Evolutionary conservation across 2,113 vertebrate genomes (phyloP).

Genomic region (Cryptoleucopteryx plumbea): DNA sequence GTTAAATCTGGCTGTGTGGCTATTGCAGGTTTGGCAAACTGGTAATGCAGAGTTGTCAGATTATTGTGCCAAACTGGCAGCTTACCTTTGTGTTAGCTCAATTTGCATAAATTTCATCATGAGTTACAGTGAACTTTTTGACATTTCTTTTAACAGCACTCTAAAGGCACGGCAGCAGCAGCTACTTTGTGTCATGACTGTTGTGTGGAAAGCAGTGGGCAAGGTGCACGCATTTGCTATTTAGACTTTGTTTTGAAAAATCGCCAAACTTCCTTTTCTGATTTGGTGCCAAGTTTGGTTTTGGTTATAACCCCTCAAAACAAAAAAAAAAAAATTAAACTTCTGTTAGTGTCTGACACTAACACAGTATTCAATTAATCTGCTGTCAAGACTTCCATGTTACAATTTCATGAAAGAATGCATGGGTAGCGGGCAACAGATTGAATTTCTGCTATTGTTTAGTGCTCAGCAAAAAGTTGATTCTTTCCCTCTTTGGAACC

Average conservation of each 20-base stretch:
- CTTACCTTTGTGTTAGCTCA: background rate
- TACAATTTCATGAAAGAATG: background rate
- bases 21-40: background rate
- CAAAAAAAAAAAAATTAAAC: background rate
- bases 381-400: background rate
- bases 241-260: background rate
- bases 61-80: background rate
- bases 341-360: background rate
- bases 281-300: background rate
- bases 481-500: conserved; percentile 9
- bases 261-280: background rate
- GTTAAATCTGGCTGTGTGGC: background rate
- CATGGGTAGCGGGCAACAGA: background rate
- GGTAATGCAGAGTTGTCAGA: background rate
- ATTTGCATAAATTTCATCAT: background rate
- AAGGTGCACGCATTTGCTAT: background rate
- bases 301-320: background rate
- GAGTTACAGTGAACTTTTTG: background rate
- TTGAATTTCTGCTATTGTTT: background rate
- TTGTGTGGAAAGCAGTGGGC: background rate
- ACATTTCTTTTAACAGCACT: background rate
- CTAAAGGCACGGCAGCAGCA: background rate
- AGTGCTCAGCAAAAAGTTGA: background rate
- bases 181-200: background rate
- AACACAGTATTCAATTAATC: background rate